Percentiles rank a stretch among this genome's conserved stretches.
phyloP scores from a whole-genome alignment of 2,888 invertebrate species.

The Sinodicranocentrus sp. region DNA sequence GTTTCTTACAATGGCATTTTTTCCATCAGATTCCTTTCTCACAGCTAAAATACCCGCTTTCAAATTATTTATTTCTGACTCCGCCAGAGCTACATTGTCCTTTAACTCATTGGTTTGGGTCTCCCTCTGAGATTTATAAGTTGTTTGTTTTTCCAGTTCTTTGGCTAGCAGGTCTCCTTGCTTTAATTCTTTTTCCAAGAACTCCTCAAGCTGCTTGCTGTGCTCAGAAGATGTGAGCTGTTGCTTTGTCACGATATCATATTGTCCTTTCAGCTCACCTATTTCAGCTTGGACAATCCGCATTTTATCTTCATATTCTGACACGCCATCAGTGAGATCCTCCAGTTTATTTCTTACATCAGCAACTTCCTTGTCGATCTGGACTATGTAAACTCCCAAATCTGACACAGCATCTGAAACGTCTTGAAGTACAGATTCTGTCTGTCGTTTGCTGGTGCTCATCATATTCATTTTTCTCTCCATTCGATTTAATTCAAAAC shows the following conservation, averaged over 20 bases:
- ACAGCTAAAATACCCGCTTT: not conserved
- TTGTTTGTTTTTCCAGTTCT: slow-evolving; percentile 78
- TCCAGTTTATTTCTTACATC: slow-evolving; percentile 80
- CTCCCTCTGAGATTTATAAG: slow-evolving; percentile 32
- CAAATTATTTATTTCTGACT: slow-evolving; percentile 26
- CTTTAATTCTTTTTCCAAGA: slow-evolving; percentile 83
- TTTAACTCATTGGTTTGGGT: slow-evolving; percentile 21
- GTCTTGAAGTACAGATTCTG: not conserved
- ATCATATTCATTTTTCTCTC: slow-evolving; percentile 13
- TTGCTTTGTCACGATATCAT: slow-evolving; percentile 33
- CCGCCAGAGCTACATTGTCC: slow-evolving; percentile 14
- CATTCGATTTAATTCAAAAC: slow-evolving; percentile 9
- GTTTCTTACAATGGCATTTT: slow-evolving; percentile 17
- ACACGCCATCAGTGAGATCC: slow-evolving; percentile 79
- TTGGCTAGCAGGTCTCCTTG: slow-evolving; percentile 85
- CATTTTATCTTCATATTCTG: slow-evolving; percentile 77
- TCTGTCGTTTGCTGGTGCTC: not conserved
- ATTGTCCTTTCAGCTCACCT: slow-evolving; percentile 70
- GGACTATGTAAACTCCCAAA: not conserved
- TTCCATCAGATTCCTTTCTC: slow-evolving; percentile 21
- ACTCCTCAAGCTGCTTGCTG: slow-evolving; percentile 82
- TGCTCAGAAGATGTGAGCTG: slow-evolving; percentile 81
- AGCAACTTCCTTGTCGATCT: slow-evolving; percentile 31
- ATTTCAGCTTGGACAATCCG: slow-evolving; percentile 78
- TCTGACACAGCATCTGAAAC: slow-evolving; percentile 14